These are phyloP conservation scores for Suricata suricatta DNA, from an alignment of 2,113 vertebrate species.

Conservation along the genomic window DNA sequence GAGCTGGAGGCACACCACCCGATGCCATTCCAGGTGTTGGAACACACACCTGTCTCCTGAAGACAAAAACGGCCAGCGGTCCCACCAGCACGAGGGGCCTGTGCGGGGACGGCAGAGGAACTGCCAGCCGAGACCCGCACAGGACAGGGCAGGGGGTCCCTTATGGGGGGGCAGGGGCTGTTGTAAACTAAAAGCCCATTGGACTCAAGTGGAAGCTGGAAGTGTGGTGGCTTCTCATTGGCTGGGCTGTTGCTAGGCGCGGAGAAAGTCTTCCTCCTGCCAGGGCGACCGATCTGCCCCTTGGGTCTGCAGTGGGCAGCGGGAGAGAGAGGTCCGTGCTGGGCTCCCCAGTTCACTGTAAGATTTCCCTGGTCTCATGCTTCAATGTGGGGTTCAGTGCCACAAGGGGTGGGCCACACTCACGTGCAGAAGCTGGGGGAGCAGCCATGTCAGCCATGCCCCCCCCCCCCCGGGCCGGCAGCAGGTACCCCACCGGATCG, in stretches of 20 bases:
- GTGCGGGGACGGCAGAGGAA: fast-evolving
- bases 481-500: neutral
- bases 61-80: neutral
- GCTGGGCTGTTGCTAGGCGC: neutral
- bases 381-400: neutral
- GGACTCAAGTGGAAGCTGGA: neutral
- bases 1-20: neutral
- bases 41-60: neutral
- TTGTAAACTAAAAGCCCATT: neutral
- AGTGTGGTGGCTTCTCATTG: neutral
- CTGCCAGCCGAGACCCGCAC: no score
- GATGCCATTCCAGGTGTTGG: neutral
- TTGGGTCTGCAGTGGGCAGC: fast-evolving
- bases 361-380: neutral
- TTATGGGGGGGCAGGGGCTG: fast-evolving
- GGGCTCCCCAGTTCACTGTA: neutral
- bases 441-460: no score
- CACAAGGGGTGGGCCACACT: neutral
- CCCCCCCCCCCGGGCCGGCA: neutral
- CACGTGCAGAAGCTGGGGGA: neutral
- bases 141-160: neutral
- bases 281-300: fast-evolving
- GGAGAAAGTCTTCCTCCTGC: neutral
- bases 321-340: no score
- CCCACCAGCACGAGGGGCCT: neutral